phyloP scores from a whole-genome alignment of 2,888 invertebrate species.

The Diloba caeruleocephala region DNA sequence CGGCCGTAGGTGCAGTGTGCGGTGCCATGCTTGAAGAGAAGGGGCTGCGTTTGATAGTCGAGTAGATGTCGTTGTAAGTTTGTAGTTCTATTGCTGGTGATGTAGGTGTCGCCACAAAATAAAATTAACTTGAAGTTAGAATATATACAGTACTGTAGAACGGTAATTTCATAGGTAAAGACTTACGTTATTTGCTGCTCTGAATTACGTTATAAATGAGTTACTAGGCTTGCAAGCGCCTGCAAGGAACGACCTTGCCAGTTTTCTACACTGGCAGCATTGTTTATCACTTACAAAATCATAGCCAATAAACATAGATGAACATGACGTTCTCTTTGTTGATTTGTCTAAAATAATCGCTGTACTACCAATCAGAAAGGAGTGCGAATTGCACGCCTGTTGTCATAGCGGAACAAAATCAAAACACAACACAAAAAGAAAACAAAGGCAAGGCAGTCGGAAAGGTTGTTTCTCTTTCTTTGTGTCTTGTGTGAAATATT shows the following conservation, averaged over 20 bases:
- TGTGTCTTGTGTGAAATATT: constrained; percentile 52
- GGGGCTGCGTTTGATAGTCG: too few species aligned
- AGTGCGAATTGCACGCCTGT: constrained; percentile 58
- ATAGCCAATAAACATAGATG: constrained; percentile 60
- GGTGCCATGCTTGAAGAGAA: too few species aligned
- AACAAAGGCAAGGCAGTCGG: constrained; percentile 74
- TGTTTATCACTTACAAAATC: constrained; percentile 56
- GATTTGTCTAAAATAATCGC: constrained; percentile 28
- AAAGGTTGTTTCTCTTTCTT: constrained; percentile 49
- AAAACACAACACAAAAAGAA: constrained; percentile 64
- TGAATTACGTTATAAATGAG: too few species aligned
- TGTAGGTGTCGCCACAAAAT: too few species aligned
- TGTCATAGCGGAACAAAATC: constrained; percentile 60
- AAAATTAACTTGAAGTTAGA: too few species aligned
- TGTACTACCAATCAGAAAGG: constrained; percentile 49
- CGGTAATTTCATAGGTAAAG: too few species aligned
- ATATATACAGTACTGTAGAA: too few species aligned
- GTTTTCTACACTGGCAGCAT: constrained; percentile 55
- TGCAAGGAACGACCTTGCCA: constrained; percentile 44
- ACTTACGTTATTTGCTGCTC: too few species aligned
- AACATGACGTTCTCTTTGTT: constrained; percentile 14
- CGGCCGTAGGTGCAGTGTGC: too few species aligned
- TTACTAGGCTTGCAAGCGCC: too few species aligned
- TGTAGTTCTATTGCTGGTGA: too few species aligned
- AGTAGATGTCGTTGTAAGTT: too few species aligned